phyloP scores from a whole-genome alignment of 2,797 vertebrate genomes.

The Pristis pectinata region DNA sequence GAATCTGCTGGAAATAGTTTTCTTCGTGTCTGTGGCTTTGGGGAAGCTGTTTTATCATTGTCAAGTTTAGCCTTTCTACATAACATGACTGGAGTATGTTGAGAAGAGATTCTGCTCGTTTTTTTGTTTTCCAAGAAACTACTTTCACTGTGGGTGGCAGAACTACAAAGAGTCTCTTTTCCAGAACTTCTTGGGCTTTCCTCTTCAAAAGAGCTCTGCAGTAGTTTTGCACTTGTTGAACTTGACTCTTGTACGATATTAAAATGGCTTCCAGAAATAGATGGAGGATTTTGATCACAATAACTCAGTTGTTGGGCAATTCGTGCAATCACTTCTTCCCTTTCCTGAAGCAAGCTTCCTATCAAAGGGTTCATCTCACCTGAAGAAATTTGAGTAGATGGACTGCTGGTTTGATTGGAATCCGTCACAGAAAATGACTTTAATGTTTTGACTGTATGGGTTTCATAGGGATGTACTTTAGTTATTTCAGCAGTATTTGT shows the following conservation, averaged over 20 bases:
- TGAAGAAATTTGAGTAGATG: slow-evolving; percentile 59
- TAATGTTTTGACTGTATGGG: slow-evolving; percentile 62
- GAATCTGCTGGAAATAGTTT: slow-evolving; percentile 67
- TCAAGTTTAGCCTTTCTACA: slow-evolving; percentile 49
- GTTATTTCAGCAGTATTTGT: slow-evolving; percentile 55
- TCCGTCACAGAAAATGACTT: slow-evolving; percentile 77
- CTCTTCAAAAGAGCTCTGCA: slow-evolving; percentile 61
- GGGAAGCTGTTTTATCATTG: slow-evolving; percentile 59
- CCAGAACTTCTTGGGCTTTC: slow-evolving; percentile 67
- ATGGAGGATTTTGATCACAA: slow-evolving; percentile 82
- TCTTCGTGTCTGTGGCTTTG: slow-evolving; percentile 72
- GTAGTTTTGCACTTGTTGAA: slow-evolving; percentile 63
- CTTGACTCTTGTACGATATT: slow-evolving; percentile 52
- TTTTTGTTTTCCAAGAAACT: slow-evolving; percentile 55
- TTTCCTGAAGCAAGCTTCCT: slow-evolving; percentile 87
- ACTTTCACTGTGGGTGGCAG: slow-evolving; percentile 45
- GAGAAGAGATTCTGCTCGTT: slow-evolving; percentile 54
- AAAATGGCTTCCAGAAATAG: slow-evolving; percentile 69
- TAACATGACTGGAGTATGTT: slow-evolving; percentile 65
- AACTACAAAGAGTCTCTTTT: slow-evolving; percentile 63
- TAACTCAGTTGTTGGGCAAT: slow-evolving; percentile 94
- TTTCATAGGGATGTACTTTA: slow-evolving; percentile 60
- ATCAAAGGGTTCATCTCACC: slow-evolving; percentile 85
- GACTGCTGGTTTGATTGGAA: slow-evolving; percentile 55
- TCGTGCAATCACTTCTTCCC: slow-evolving; percentile 92